Evolutionary conservation across 1,140 invertebrate species (phyloP).

Genomic region (Leptinotarsa texana): DNA sequence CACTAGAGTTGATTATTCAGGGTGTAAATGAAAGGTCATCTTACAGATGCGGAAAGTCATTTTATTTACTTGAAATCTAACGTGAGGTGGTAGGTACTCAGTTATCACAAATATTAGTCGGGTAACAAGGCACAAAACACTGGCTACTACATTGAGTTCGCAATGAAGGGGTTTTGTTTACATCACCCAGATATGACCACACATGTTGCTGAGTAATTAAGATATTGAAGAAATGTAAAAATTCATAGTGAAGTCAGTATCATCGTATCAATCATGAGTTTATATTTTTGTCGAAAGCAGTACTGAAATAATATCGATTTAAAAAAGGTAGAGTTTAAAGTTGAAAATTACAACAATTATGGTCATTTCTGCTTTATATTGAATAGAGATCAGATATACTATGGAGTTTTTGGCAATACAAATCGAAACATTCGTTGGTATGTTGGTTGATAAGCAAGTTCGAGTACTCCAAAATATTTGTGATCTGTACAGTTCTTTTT

Average conservation of each 20-base stretch:
- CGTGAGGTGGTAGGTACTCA: slow-evolving; percentile 50
- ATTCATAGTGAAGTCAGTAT: no score
- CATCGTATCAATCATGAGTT: no score
- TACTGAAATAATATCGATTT: no score
- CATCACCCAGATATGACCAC: slow-evolving; percentile 17
- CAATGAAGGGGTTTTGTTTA: slow-evolving; percentile 32
- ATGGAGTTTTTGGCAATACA: slow-evolving; percentile 12
- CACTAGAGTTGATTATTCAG: no score
- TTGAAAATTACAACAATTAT: background rate
- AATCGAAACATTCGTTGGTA: background rate
- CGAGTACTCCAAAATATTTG: slow-evolving; percentile 12
- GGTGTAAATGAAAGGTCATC: no score
- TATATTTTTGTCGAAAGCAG: no score
- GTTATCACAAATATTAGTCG: slow-evolving; percentile 52
- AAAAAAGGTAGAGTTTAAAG: no score
- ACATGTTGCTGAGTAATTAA: background rate
- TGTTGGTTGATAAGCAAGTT: background rate
- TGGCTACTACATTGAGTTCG: slow-evolving; percentile 46
- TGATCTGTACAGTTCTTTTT: slow-evolving; percentile 13
- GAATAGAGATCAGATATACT: slow-evolving; percentile 18
- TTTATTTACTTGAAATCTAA: slow-evolving; percentile 46
- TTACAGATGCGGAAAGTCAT: slow-evolving; percentile 49
- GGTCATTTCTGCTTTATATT: slow-evolving; percentile 16
- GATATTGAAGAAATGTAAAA: background rate
- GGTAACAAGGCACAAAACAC: slow-evolving; percentile 51